These are phyloP conservation scores for Stichopus chloronotus DNA, from an alignment of 35 echinoderm and acorn worm species.

Conservation along the genomic window DNA sequence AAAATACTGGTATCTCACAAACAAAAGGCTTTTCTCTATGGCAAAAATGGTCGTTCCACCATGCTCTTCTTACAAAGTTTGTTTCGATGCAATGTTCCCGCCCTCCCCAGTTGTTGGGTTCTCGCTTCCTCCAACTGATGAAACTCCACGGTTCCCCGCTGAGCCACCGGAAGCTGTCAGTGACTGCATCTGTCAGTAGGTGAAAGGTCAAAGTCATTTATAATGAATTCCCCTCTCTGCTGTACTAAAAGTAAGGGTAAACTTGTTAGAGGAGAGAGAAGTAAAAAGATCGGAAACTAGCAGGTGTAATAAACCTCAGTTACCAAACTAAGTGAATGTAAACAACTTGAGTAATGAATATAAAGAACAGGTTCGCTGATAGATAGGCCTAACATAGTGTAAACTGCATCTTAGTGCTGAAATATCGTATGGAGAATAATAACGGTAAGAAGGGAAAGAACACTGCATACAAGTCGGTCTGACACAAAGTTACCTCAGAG, in stretches of 20 bases:
- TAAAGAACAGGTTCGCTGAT: no score
- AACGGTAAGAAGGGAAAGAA: no score
- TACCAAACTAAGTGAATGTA: no score
- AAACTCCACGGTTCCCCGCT: constrained; percentile 32
- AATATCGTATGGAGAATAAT: no score
- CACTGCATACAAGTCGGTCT: no score
- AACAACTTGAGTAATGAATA: no score
- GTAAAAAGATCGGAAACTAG: not conserved
- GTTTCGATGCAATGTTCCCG: constrained; percentile 59
- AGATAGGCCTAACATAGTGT: no score
- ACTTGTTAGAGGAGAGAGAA: not conserved
- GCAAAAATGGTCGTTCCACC: constrained; percentile 65
- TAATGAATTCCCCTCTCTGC: not conserved
- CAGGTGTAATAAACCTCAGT: not conserved
- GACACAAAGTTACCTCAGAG: no score
- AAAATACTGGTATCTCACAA: constrained; percentile 43
- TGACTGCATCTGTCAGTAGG: constrained; percentile 9
- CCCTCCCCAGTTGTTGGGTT: constrained; percentile 55
- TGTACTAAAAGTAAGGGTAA: not conserved
- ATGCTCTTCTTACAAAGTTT: constrained; percentile 37
- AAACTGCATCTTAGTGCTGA: no score
- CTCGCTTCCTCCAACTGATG: constrained; percentile 42
- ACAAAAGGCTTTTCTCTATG: constrained; percentile 30
- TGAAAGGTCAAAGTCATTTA: not conserved
- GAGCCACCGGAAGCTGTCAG: constrained; percentile 47